Percentiles rank a stretch among this genome's conserved stretches.
These are phyloP conservation scores for Luidia sarsii DNA, from an alignment of 53 echinoderm and acorn worm species.

Conservation along the genomic window DNA sequence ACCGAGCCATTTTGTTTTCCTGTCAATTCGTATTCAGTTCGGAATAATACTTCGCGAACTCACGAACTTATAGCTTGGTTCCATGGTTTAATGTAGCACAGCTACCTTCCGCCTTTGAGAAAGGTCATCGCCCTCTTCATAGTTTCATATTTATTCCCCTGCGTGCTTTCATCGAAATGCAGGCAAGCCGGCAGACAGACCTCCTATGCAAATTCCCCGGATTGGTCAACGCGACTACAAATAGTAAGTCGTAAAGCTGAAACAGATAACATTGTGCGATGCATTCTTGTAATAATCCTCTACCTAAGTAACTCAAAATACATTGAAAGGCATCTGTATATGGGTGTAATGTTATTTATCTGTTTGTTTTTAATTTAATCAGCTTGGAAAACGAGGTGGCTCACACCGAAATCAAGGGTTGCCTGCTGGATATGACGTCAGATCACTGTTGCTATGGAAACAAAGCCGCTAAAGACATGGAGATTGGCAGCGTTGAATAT, in stretches of 20 bases:
- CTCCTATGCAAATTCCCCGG: constrained; percentile 1
- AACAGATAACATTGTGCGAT: not conserved
- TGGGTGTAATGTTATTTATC: no score
- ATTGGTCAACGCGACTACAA: not conserved
- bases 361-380: no score
- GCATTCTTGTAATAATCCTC: no score
- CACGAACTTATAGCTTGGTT: no score
- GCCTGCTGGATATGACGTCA: constrained; percentile 24
- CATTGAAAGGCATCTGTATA: no score
- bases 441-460: constrained; percentile 68
- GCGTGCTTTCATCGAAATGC: not conserved
- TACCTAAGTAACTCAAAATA: no score
- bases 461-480: constrained; percentile 53
- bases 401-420: constrained; percentile 32
- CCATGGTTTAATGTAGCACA: no score
- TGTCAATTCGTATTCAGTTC: no score
- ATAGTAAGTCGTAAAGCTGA: no score
- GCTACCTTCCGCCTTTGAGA: no score
- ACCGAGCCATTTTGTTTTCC: no score
- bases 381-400: constrained; percentile 5
- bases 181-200: constrained; percentile 34
- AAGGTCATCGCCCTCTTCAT: not conserved
- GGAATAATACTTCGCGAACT: no score
- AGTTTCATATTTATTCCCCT: not conserved
- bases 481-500: constrained; percentile 26